phyloP scores from a whole-genome alignment of 2,113 vertebrate genomes.

The Nanorana parkeri region DNA sequence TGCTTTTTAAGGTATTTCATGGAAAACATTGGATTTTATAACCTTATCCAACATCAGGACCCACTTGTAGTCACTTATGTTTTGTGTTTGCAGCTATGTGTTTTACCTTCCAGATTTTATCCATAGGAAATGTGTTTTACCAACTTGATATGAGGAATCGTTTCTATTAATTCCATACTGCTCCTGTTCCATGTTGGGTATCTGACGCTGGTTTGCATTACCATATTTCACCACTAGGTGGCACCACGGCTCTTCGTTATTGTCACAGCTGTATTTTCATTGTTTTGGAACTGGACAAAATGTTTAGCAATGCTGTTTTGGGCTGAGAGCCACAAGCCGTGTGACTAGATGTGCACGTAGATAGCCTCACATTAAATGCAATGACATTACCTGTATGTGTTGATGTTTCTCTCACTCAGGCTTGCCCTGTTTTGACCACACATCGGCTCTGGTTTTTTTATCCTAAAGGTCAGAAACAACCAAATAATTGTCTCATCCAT shows the following conservation, averaged over 20 bases:
- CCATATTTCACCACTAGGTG: neutral
- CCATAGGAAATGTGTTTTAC: no score
- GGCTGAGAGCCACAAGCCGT: neutral
- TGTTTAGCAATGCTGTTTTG: neutral
- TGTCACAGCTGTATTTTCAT: neutral
- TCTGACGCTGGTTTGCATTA: no score
- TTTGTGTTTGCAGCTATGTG: no score
- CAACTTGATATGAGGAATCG: no score
- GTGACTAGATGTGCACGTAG: slow-evolving; percentile 18
- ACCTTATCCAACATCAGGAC: no score
- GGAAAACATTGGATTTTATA: no score
- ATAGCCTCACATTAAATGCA: neutral
- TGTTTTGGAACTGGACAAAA: neutral
- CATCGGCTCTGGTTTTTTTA: neutral
- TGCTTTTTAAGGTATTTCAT: no score
- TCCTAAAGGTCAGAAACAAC: neutral
- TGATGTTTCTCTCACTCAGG: neutral
- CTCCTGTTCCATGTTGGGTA: no score
- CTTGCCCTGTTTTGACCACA: neutral
- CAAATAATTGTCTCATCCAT: neutral
- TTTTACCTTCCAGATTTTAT: no score
- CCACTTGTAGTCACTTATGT: no score
- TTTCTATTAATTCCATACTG: no score
- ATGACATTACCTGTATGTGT: neutral
- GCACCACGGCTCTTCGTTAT: neutral